Base-by-base conservation (phyloP, 2,113 vertebrate genomes). In the Dendrocopos noguchii region DNA sequence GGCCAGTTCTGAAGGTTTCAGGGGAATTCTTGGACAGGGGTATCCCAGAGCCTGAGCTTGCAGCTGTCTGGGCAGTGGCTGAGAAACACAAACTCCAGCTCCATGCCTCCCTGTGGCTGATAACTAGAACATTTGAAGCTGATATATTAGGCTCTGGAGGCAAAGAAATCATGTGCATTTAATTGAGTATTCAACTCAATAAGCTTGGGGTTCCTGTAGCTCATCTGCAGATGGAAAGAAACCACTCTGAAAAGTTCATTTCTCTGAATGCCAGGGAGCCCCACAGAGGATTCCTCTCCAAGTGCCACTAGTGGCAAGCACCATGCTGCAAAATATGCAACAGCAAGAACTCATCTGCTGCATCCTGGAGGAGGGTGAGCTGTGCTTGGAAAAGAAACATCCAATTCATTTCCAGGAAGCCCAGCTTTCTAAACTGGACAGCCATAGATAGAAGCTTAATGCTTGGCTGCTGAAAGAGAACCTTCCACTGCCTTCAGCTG, bases 381-480 rank as follows among this genome's bases (percentile, higher is more conserved):
- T 65, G 34, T 86, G 44, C 72, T 88, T 59, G 52, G 77, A 82
- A 88, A 90, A 87, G 24, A 91, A 80, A 84, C 10, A 8, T 80
- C 64, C 67, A 52, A 20, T 80, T 95, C 66, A 68, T 71, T 84
- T 86, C 57, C 55, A 71, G 53, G 82, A 95, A 91, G 76, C 44
- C 34, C 72, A n/a, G 56, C 28, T 71, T 87, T 74, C 70, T 90
- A 19, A 93, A 75, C 61, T 64, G 57, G 57, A 78, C 25, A 75
- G 46, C 76, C 80, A 25, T 19, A 80, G 90, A 75, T 80, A 76
- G 6, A 68, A 82, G 36, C 29, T 20, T 72, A 84, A 70, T 34
- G 39, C 34, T 83, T 65, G 63, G 70, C 66, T 93, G 57, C 90
- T 92, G 86, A 88, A 91, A 88, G 79, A 78, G 56, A 81, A 17